Evolutionary conservation across 2,888 invertebrate genomes (phyloP).

Genomic region (Anoplius nigerrimus): DNA sequence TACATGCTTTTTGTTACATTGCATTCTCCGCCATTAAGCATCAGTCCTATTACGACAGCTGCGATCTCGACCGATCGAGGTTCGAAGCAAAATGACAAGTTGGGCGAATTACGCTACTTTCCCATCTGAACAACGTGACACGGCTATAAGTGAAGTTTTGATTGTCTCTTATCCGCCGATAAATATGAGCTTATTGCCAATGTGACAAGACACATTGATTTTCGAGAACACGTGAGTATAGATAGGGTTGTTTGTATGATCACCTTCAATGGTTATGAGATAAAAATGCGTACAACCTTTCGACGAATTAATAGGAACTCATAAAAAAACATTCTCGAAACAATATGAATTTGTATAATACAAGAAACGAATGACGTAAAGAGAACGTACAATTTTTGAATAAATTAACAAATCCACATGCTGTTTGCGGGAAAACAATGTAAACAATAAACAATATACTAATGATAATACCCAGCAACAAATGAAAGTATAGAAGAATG

Average conservation of each 20-base stretch:
- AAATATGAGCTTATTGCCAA: background rate
- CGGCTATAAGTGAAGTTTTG: background rate
- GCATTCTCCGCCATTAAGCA: constrained; percentile 9
- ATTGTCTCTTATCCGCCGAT: background rate
- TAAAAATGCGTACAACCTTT: too few species aligned
- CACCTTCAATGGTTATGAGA: too few species aligned
- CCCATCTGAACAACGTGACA: background rate
- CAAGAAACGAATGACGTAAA: background rate
- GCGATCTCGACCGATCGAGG: constrained; percentile 38
- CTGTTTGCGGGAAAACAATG: background rate
- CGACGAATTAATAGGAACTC: too few species aligned
- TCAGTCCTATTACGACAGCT: constrained; percentile 15
- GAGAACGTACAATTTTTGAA: background rate
- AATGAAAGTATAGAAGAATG: constrained; percentile 17
- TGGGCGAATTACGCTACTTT: background rate
- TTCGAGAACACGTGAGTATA: too few species aligned
- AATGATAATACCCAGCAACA: constrained; percentile 21
- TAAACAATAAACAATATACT: background rate
- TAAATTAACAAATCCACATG: background rate
- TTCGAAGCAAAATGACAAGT: constrained; percentile 40
- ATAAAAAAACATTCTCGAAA: too few species aligned
- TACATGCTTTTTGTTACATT: constrained; percentile 23
- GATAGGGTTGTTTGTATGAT: too few species aligned
- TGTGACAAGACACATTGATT: background rate
- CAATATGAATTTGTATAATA: too few species aligned